Conservation (phyloP, 2,888 invertebrate genomes). For the Tetragonula carbonaria region DNA sequence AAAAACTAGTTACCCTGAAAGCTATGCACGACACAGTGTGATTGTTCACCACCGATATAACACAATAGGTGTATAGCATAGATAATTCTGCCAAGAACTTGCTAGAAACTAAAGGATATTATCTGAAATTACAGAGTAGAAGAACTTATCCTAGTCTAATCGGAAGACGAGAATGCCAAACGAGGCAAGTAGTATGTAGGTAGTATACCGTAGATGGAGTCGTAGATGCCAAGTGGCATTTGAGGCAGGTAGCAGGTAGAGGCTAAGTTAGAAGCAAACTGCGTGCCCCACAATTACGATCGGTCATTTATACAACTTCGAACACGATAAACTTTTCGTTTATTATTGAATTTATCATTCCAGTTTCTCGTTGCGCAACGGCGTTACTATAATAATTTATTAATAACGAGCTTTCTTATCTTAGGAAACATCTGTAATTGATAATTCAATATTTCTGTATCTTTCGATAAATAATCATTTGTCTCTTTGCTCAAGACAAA, state of each 20-base stretch:
- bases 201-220: neutral
- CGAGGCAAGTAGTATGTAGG: constrained; percentile 31
- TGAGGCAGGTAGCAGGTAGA: constrained; percentile 14
- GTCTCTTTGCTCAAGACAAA: no score
- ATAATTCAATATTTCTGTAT: no score
- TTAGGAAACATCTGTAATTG: no score
- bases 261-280: neutral
- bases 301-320: neutral
- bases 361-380: neutral
- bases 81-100: constrained; percentile 9
- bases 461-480: no score
- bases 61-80: neutral
- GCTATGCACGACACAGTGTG: neutral
- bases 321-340: neutral
- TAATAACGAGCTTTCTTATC: no score
- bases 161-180: constrained; percentile 44
- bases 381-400: no score
- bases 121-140: constrained; percentile 35
- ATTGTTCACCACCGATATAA: neutral
- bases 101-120: constrained; percentile 33
- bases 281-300: neutral
- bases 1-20: neutral
- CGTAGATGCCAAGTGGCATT: constrained; percentile 24
- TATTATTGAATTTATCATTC: neutral
- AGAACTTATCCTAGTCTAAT: constrained; percentile 51